phyloP scores from a whole-genome alignment of 2,888 invertebrate species.

The Phyllotreta cruciferae region DNA sequence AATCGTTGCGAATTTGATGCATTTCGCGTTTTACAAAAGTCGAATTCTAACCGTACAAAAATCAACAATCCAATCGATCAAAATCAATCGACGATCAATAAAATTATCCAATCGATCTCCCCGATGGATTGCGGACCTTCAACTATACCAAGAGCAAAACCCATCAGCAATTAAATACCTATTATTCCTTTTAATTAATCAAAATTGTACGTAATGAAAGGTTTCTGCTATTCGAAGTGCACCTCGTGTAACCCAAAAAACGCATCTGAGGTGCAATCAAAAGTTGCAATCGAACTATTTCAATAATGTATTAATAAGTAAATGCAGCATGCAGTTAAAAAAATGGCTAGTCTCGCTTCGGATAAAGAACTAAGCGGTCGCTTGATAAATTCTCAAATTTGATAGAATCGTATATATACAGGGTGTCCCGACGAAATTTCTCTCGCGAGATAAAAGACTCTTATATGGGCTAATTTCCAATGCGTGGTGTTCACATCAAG shows the following conservation, averaged over 20 bases:
- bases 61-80: no score
- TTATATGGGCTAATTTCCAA: constrained; percentile 20
- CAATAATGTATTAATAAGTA: constrained; percentile 35
- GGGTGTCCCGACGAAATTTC: constrained; percentile 38
- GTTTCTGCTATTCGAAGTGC: no score
- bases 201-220: no score
- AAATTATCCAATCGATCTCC: no score
- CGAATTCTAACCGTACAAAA: no score
- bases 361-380: constrained; percentile 39
- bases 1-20: constrained; percentile 28
- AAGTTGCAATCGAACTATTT: constrained; percentile 13
- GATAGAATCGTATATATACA: constrained; percentile 39
- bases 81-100: no score
- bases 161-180: no score
- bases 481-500: not conserved
- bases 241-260: no score
- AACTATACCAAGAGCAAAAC: no score
- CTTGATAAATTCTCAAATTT: constrained; percentile 37
- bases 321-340: constrained; percentile 37
- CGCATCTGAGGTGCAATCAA: not conserved
- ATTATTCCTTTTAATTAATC: no score
- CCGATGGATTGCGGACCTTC: no score
- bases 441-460: constrained; percentile 26
- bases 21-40: no score
- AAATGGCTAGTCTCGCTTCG: constrained; percentile 34